Evolutionary conservation across 2,113 vertebrate genomes (phyloP).

Genomic region (Megaceryle torquata): DNA sequence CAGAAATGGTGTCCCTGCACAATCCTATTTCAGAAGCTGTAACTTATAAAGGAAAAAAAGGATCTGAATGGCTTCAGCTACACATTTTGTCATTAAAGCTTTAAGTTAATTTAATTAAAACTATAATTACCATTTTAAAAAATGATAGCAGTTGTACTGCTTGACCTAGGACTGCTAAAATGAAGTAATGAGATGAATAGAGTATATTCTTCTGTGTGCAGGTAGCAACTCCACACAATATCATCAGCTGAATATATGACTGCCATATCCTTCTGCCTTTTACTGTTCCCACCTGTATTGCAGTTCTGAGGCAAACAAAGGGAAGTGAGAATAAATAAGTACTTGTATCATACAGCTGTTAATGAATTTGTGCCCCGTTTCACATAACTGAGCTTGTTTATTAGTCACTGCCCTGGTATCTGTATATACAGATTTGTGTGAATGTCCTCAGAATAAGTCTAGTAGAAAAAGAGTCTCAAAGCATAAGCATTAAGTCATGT

Average conservation of each 20-base stretch:
- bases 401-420: neutral
- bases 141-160: neutral
- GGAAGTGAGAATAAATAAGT: neutral
- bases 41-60: neutral
- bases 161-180: neutral
- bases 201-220: neutral
- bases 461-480: neutral
- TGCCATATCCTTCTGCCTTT: neutral
- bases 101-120: constrained; percentile 33
- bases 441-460: constrained; percentile 10
- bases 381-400: neutral
- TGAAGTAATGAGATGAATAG: neutral
- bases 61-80: neutral
- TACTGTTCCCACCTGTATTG: neutral
- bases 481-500: neutral
- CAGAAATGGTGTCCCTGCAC: neutral
- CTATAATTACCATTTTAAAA: neutral
- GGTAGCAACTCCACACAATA: neutral
- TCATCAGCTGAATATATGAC: neutral
- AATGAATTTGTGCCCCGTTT: neutral
- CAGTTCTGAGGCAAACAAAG: neutral
- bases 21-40: neutral
- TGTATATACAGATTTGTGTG: neutral
- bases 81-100: neutral
- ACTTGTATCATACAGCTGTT: neutral